A percentile compares a stretch with the other conserved stretches of the same genome.
Evolutionary conservation across 2,113 vertebrate species (phyloP).

Genomic region (Peromyscus californicus): DNA sequence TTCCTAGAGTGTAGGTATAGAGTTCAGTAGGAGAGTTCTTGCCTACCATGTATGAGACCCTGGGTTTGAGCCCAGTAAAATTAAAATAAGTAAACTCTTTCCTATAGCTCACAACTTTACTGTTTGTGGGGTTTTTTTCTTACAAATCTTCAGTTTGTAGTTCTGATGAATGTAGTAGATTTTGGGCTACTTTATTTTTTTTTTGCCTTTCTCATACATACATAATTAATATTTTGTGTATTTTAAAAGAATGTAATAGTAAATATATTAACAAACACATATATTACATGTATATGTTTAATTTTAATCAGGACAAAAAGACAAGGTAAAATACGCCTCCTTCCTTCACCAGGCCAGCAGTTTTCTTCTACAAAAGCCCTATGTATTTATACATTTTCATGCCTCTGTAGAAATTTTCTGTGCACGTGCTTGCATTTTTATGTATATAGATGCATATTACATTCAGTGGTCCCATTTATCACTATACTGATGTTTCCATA

Average conservation of each 20-base stretch:
- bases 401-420: slow-evolving; percentile 24
- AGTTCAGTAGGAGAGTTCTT: not conserved
- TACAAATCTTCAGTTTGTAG: not conserved
- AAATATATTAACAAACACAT: not conserved
- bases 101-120: not conserved
- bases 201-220: not conserved
- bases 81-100: not conserved
- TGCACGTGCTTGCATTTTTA: not conserved
- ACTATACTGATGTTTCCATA: not conserved
- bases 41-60: not conserved
- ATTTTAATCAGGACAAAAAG: not conserved
- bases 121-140: not conserved
- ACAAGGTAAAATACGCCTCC: not conserved
- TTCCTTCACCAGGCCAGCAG: not conserved
- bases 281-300: not conserved
- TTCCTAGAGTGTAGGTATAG: not conserved
- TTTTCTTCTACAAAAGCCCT: not conserved
- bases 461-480: not conserved
- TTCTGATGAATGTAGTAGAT: not conserved
- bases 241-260: not conserved
- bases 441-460: not conserved
- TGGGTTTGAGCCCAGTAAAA: not conserved
- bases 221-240: not conserved
- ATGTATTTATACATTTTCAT: not conserved
- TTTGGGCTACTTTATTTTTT: not conserved